phyloP scores from a whole-genome alignment of 2,797 vertebrate species.

The Luscinia luscinia region DNA sequence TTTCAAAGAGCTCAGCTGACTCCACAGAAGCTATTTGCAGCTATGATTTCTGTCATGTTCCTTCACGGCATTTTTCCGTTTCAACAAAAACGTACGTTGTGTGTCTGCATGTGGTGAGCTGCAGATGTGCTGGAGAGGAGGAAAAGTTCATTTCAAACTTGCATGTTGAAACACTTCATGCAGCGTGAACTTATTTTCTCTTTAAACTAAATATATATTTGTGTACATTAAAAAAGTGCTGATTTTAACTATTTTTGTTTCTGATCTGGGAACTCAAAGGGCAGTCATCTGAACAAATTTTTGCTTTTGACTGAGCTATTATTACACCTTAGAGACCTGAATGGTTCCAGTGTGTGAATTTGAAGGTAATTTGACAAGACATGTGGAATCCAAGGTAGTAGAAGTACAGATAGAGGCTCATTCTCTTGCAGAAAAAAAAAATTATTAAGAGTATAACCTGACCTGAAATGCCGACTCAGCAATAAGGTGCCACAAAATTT shows the following conservation, averaged over 20 bases:
- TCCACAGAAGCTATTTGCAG: not conserved
- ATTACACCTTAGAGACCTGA: slow-evolving; percentile 53
- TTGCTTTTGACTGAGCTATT: slow-evolving; percentile 47
- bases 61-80: slow-evolving; percentile 19
- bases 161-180: slow-evolving; percentile 4
- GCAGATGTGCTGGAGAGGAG: slow-evolving; percentile 37
- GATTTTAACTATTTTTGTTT: slow-evolving; percentile 56
- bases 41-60: slow-evolving; percentile 13
- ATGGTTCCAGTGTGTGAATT: not conserved
- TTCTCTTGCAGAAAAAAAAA: not conserved
- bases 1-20: not conserved
- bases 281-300: slow-evolving; percentile 49
- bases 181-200: slow-evolving; percentile 36
- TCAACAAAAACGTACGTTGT: not conserved
- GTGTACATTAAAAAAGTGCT: slow-evolving; percentile 20
- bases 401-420: not conserved
- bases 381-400: slow-evolving; percentile 37
- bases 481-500: slow-evolving; percentile 52
- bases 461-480: not conserved
- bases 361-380: slow-evolving; percentile 65
- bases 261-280: slow-evolving; percentile 29
- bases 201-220: slow-evolving; percentile 48
- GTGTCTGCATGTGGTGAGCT: slow-evolving; percentile 4
- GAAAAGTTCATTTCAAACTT: slow-evolving; percentile 25
- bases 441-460: not conserved